Base-by-base conservation (phyloP, 2,797 vertebrate genomes). In the Poeciliopsis presidionis region DNA sequence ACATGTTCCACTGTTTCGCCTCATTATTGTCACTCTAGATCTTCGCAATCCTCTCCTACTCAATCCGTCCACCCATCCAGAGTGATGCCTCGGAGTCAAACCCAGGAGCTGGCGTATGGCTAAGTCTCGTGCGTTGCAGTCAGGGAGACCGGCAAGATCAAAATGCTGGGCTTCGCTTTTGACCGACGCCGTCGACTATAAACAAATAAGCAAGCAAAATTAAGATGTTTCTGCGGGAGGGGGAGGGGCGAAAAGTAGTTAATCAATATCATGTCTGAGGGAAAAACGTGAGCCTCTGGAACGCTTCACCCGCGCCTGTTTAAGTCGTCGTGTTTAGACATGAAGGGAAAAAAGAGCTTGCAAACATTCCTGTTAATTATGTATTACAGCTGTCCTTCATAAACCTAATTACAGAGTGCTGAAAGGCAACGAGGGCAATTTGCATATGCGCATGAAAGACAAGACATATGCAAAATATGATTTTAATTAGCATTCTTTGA, bases 311-410 rank as follows among this genome's bases (percentile, higher is more conserved):
- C 91, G 81, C 90, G 95, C 93, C 94, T 92, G 94, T 96, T 95
- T 94, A 96, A 97, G 95, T 96, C 95, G 84, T 88, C 90, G 91
- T 95, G 95, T 94, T 94, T 88, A 91, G 89, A 92, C 79, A 77
- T 47, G 80, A 75, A 88, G 86, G 70, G 36, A 86, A 90, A 90
- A 89, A 90, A 96, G 94, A 95, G 96, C 96, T 97, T 95, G 96
- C 96, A 97, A 98, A 98, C 97, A 97, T 97, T 97, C 97, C 96
- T 96, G 97, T 97, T 98, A 98, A 98, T 98, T 98, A 98, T 97
- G 97, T 97, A 97, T 98, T 98, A 97, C 97, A 99, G 97, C 97
- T 98, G 97, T 99, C 97, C 97, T 98, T 99, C 97, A 98, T 97
- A 97, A 97, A 98, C 96, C 96, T 98, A 98, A 98, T 98, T 97